phyloP scores from a whole-genome alignment of 2,888 invertebrate genomes.

The Yponomeuta evonymella region DNA sequence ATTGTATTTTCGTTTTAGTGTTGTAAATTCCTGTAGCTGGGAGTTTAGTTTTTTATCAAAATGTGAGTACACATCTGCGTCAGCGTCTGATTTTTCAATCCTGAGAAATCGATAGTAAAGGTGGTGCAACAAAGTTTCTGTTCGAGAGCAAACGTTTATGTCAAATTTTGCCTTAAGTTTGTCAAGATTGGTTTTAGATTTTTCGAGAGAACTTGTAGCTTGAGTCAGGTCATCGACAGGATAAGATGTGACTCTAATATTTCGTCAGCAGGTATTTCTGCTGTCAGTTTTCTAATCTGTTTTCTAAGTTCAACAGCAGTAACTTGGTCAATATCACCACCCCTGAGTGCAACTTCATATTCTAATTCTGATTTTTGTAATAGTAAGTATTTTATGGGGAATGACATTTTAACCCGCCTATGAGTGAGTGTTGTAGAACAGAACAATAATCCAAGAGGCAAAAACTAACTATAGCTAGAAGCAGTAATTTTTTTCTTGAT shows the following conservation, averaged over 20 bases:
- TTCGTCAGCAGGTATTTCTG: background rate
- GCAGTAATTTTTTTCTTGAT: no score
- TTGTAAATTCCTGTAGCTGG: no score
- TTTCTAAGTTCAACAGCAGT: constrained; percentile 19
- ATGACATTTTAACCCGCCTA: constrained; percentile 16
- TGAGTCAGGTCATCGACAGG: background rate
- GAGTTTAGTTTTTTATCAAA: background rate
- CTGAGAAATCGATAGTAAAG: background rate
- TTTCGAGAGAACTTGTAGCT: no score
- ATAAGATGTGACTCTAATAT: constrained; percentile 3
- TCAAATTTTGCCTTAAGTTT: background rate
- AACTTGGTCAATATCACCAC: constrained; percentile 14
- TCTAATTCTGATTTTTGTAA: background rate
- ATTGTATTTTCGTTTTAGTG: no score
- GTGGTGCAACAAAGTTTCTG: constrained; percentile 3
- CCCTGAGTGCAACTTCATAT: constrained; percentile 20
- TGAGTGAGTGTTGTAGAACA: no score
- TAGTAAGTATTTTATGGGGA: constrained; percentile 3
- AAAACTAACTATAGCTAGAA: no score
- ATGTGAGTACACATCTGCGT: background rate
- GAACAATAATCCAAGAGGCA: no score
- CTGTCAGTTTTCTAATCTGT: constrained; percentile 11
- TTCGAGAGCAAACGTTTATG: background rate
- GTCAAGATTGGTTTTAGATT: background rate
- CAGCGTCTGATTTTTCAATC: background rate